Base-by-base conservation (phyloP, 2,113 vertebrate genomes). In the Odobenus rosmarus region DNA sequence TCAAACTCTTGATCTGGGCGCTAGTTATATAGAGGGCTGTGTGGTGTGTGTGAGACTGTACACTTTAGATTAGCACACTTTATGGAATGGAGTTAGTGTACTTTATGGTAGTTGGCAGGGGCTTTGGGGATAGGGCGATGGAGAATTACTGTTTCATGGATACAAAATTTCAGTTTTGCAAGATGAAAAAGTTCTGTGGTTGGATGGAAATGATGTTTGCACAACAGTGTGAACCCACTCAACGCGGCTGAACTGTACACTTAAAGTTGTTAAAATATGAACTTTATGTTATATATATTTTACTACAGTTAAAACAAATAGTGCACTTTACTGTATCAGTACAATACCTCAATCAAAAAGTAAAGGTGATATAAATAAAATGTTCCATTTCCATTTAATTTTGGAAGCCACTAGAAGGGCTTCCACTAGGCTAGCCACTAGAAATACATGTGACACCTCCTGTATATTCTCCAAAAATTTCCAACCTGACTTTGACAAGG, bases 391-490 rank as follows among this genome's bases (percentile, higher is more conserved):
- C 51, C 15, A 13, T 95, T 92, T 94, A 11, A 85, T 71, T 59
- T 59, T 4, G 7, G 69, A 46, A 36, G 16, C 33, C n/a, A 8
- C 14, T 15, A 11, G 24, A 9, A 86, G 33, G 55, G 16, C n/a
- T n/a, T n/a, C n/a, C n/a, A n/a, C n/a, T n/a, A n/a, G n/a, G n/a
- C n/a, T n/a, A n/a, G n/a, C n/a, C n/a, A n/a, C n/a, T n/a, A 97
- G 88, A 94, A 93, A 93, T 64, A 97, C 85, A 96, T 4, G 15
- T 88, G 81, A 86, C 33, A 77, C n/a, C 16, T 15, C 31, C 64
- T 86, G 49, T 81, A 85, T 72, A 77, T 96, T 93, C 95, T 57
- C 53, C 36, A 42, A 61, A 88, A 62, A 97, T 97, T 96, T 97
- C 96, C 72, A 88, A n/a, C 33, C n/a, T 4, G 16, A 86, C 36